phyloP scores from a whole-genome alignment of 1,140 invertebrate genomes.

The Eulimnadia texana region DNA sequence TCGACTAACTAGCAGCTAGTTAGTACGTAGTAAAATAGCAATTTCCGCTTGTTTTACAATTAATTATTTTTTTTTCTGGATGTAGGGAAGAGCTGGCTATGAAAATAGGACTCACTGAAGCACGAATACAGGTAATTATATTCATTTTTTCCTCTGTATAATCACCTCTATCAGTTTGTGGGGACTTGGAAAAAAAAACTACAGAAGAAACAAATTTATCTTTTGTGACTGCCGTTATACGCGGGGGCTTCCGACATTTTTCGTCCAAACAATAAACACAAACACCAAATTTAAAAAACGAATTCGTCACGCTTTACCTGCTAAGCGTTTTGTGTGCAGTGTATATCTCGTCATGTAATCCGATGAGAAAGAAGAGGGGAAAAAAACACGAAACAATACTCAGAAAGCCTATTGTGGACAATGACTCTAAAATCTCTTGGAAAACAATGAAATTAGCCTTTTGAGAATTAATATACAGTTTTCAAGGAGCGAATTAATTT shows the following conservation, averaged over 20 bases:
- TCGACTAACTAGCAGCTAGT: not conserved
- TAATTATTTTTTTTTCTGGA: constrained; percentile 21
- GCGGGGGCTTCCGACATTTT: not conserved
- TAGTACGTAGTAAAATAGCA: not conserved
- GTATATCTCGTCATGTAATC: too few relatives aligned
- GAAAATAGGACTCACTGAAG: constrained; percentile 94
- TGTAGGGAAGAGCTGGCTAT: constrained; percentile 88
- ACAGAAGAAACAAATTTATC: not conserved
- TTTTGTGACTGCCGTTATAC: not conserved
- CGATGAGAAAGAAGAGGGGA: too few relatives aligned
- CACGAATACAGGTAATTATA: constrained; percentile 81
- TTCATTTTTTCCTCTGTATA: constrained; percentile 5
- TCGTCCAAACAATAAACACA: too few relatives aligned
- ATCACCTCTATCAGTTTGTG: too few relatives aligned
- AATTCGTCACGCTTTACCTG: not conserved
- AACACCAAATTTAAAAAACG: not conserved
- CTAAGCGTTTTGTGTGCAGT: not conserved
- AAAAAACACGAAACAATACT: too few relatives aligned
- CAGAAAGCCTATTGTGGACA: too few relatives aligned
- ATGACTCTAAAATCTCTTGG: too few relatives aligned
- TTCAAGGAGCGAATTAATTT: not conserved
- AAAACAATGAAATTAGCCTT: too few relatives aligned
- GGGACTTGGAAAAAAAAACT: too few relatives aligned
- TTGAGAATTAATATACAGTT: too few relatives aligned
- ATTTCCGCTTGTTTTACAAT: not conserved